Percentiles rank a stretch among this genome's conserved stretches.
Evolutionary conservation across 2,888 invertebrate species (phyloP).

Genomic region (Elysia crispata): DNA sequence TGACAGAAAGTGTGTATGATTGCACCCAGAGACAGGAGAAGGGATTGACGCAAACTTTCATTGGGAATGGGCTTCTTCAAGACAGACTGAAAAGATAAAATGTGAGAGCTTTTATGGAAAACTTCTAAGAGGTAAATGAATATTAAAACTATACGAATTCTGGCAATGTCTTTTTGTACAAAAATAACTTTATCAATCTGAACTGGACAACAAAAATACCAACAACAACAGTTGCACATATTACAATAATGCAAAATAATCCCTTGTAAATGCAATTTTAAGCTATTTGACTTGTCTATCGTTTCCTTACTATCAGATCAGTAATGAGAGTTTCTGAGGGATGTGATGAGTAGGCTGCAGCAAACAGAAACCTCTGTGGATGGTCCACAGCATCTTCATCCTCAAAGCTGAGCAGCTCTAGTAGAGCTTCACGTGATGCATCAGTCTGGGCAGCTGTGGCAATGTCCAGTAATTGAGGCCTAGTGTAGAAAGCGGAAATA

Average conservation of each 20-base stretch:
- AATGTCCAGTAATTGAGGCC: conserved; percentile 84
- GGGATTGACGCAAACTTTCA: conserved; percentile 82
- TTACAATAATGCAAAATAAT: too few relatives aligned
- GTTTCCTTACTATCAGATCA: conserved; percentile 71
- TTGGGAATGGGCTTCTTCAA: conserved; percentile 79
- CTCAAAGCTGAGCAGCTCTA: conserved; percentile 81
- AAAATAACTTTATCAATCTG: too few relatives aligned
- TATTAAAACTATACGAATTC: too few relatives aligned
- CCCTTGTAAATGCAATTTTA: too few relatives aligned
- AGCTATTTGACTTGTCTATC: too few relatives aligned
- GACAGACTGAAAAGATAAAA: conserved; percentile 72
- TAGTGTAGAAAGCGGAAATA: too few relatives aligned
- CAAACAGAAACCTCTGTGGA: conserved; percentile 87
- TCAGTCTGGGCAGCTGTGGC: conserved; percentile 85
- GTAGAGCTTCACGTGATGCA: conserved; percentile 84
- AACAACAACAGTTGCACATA: too few relatives aligned
- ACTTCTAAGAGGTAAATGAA: neutral
- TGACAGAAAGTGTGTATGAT: conserved; percentile 70
- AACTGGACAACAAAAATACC: too few relatives aligned
- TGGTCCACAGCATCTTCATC: conserved; percentile 80
- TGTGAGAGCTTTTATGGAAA: neutral
- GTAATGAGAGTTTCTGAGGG: conserved; percentile 81
- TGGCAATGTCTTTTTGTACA: too few relatives aligned
- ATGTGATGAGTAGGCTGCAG: conserved; percentile 84
- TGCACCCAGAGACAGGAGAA: conserved; percentile 81